Conservation (phyloP, 2,113 vertebrate genomes). For the Podilymbus podiceps region DNA sequence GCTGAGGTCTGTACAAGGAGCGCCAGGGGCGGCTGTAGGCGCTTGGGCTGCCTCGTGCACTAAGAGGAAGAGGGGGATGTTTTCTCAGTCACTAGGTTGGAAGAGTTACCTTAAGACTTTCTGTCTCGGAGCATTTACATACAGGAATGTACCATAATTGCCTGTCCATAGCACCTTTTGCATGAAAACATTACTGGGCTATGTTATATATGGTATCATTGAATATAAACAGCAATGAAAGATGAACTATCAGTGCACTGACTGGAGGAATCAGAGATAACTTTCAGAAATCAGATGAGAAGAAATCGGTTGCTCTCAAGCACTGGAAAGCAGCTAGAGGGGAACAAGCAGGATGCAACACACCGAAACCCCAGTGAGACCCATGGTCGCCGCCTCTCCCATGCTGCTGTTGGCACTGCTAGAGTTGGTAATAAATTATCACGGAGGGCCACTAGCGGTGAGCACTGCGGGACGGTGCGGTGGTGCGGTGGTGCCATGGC, state of each 20-base stretch:
- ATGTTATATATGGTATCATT: neutral
- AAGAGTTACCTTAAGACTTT: neutral
- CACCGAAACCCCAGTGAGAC: accelerated
- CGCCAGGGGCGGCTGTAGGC: neutral
- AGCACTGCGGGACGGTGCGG: accelerated
- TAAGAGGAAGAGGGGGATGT: neutral
- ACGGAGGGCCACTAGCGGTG: neutral
- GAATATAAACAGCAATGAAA: neutral
- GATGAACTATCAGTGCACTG: neutral
- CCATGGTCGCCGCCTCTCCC: accelerated
- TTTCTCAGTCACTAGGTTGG: neutral
- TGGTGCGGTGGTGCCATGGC: accelerated
- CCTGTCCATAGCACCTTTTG: neutral
- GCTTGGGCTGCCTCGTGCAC: neutral
- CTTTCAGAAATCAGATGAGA: neutral
- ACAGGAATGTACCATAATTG: neutral
- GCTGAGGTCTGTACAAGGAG: neutral
- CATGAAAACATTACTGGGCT: neutral
- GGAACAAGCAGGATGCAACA: neutral
- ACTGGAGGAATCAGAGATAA: neutral
- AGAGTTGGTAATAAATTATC: neutral
- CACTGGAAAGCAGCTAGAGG: neutral
- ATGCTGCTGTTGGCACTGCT: neutral
- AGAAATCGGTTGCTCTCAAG: neutral
- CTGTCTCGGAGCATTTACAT: neutral